Evolutionary conservation across 2,888 invertebrate genomes (phyloP).

Genomic region (Smittia aterrima): DNA sequence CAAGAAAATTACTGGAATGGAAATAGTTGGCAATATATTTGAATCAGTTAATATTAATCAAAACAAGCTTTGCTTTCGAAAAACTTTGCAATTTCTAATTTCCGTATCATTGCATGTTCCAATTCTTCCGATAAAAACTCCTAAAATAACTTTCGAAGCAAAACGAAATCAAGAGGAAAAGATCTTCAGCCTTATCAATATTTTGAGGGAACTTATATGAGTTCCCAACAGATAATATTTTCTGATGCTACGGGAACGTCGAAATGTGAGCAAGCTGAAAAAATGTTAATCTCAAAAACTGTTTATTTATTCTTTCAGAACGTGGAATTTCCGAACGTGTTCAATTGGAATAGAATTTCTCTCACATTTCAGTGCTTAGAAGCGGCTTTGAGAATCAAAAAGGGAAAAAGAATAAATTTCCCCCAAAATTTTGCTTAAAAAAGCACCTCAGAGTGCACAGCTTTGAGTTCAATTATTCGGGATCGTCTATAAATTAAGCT

Average conservation of each 20-base stretch:
- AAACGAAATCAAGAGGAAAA: not conserved
- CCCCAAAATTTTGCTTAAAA: not conserved
- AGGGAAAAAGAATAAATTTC: not conserved
- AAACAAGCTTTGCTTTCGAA: no score
- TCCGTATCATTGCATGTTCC: constrained; percentile 23
- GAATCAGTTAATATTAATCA: no score
- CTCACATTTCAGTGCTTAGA: not conserved
- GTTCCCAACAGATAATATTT: not conserved
- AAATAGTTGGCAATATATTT: no score
- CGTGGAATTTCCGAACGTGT: no score
- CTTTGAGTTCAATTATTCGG: not conserved
- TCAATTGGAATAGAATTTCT: constrained; percentile 16
- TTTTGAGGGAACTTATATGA: not conserved
- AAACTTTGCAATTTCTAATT: not conserved
- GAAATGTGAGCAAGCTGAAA: not conserved
- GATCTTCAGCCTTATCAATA: not conserved
- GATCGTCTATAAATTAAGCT: no score
- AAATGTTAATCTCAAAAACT: constrained; percentile 22
- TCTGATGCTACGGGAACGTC: not conserved
- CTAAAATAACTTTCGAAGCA: not conserved
- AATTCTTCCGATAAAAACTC: not conserved
- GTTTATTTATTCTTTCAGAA: constrained; percentile 21
- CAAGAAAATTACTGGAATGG: no score
- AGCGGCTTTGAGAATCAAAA: not conserved
- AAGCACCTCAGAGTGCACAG: not conserved